These are phyloP conservation scores for Lepidurus couesii DNA, from an alignment of 1,140 invertebrate genomes.

Conservation along the genomic window DNA sequence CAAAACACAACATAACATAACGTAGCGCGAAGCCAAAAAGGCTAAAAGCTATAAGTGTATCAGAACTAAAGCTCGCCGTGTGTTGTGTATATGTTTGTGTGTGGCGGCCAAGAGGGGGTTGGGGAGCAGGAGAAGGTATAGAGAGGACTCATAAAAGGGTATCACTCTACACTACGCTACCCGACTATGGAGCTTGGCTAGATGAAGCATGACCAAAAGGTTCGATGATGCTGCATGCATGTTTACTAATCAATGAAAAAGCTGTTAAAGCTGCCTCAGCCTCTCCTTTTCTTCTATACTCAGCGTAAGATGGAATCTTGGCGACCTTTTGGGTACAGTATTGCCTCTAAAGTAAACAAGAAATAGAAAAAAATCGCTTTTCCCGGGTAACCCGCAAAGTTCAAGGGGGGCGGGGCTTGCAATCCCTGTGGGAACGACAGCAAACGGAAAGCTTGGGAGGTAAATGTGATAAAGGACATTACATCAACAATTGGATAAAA, in stretches of 20 bases:
- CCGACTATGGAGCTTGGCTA: background rate
- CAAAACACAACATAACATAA: background rate
- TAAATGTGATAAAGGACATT: background rate
- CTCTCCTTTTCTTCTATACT: background rate
- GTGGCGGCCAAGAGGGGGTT: background rate
- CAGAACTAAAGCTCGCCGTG: background rate
- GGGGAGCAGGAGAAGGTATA: background rate
- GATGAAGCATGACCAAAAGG: background rate
- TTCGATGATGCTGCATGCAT: background rate
- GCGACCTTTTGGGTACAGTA: no score
- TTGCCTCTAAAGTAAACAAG: no score
- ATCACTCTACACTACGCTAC: background rate
- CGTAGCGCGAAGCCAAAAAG: background rate
- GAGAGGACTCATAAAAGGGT: background rate
- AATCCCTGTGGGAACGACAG: background rate
- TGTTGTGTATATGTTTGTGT: no score
- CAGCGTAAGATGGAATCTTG: no score
- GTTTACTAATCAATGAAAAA: background rate
- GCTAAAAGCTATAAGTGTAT: conserved; percentile 19
- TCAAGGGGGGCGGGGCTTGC: background rate
- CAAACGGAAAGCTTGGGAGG: background rate
- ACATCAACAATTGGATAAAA: conserved; percentile 14
- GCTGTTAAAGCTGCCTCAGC: background rate
- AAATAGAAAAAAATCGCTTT: background rate
- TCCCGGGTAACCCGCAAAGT: background rate